phyloP scores from a whole-genome alignment of 2,888 invertebrate genomes.

The Drosophila neonasuta region DNA sequence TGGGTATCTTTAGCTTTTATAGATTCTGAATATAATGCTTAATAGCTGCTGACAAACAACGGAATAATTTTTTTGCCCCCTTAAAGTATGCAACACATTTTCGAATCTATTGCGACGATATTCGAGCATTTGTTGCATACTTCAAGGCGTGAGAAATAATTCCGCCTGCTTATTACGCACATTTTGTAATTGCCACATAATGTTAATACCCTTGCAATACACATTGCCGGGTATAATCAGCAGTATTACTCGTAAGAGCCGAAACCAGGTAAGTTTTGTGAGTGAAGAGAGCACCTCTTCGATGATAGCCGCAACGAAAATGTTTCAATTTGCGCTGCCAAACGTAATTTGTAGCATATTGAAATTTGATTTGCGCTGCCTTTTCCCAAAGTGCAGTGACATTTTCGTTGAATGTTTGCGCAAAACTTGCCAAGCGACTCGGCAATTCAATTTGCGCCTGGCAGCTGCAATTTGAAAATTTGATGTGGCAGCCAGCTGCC shows the following conservation, averaged over 20 bases:
- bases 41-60: no score
- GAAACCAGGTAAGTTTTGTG: slow-evolving; percentile 7
- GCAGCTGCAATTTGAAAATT: slow-evolving; percentile 66
- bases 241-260: background rate
- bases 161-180: background rate
- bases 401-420: slow-evolving; percentile 60
- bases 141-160: background rate
- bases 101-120: no score
- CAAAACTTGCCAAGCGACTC: slow-evolving; percentile 48
- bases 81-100: no score
- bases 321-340: slow-evolving; percentile 63
- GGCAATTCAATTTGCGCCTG: slow-evolving; percentile 47
- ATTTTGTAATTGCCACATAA: background rate
- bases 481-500: slow-evolving; percentile 47
- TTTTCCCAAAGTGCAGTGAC: slow-evolving; percentile 58
- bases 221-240: slow-evolving; percentile 6
- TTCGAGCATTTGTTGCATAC: no score
- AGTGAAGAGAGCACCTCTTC: background rate
- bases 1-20: no score
- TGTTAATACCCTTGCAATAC: background rate
- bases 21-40: no score
- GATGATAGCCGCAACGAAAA: slow-evolving; percentile 50
- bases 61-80: no score
- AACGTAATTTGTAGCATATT: slow-evolving; percentile 61
- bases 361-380: slow-evolving; percentile 66